Evolutionary conservation across 2,113 vertebrate species (phyloP).

Genomic region (Xenus cinereus): DNA sequence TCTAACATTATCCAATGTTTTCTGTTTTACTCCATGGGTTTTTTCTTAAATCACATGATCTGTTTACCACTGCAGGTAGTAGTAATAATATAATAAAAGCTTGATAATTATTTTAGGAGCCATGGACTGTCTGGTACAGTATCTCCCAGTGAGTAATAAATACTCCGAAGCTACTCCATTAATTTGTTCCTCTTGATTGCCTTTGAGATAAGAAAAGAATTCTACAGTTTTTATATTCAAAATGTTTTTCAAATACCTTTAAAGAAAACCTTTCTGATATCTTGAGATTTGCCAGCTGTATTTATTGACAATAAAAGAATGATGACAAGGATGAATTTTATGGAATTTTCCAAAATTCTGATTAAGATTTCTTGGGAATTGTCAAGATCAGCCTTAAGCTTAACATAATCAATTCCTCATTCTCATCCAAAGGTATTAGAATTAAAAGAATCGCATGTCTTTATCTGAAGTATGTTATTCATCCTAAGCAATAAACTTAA

Average conservation of each 20-base stretch:
- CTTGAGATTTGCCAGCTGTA: background rate
- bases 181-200: background rate
- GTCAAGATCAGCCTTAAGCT: background rate
- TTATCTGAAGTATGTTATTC: slow-evolving; percentile 16
- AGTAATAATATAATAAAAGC: background rate
- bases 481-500: background rate
- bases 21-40: background rate
- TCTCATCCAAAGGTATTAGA: background rate
- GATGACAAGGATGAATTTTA: background rate
- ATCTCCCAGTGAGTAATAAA: slow-evolving; percentile 45
- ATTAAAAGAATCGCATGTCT: background rate
- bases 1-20: background rate
- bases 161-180: slow-evolving; percentile 29
- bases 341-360: background rate
- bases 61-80: background rate
- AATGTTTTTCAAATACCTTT: background rate
- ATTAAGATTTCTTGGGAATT: background rate
- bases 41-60: background rate
- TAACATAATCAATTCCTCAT: background rate
- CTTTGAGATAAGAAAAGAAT: slow-evolving; percentile 22
- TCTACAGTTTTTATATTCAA: background rate
- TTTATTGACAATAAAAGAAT: background rate
- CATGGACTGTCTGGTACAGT: slow-evolving; percentile 30
- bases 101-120: slow-evolving; percentile 8
- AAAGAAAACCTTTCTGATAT: background rate